A percentile compares a stretch with the other conserved stretches of the same genome.
These are phyloP conservation scores for Centropus unirufus DNA, from an alignment of 2,113 vertebrate species.

Conservation along the genomic window DNA sequence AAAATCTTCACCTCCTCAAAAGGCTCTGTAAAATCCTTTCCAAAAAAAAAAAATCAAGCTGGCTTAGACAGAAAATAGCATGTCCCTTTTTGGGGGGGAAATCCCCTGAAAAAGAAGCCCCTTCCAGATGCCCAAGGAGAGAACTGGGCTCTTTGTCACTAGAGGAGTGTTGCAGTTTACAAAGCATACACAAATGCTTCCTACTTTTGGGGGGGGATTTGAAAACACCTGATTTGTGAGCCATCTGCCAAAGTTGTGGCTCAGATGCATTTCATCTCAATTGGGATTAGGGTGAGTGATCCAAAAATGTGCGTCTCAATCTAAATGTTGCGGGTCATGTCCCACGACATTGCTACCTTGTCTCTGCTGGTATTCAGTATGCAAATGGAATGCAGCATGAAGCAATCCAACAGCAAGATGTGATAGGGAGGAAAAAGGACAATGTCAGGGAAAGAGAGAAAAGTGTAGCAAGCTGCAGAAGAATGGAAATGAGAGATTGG, in stretches of 20 bases:
- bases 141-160: background rate
- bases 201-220: conserved; percentile 12
- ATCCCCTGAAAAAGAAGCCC: background rate
- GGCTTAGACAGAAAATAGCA: background rate
- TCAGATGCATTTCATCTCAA: conserved; percentile 35
- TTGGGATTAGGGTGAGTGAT: conserved; percentile 55
- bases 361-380: conserved; percentile 60
- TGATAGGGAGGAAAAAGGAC: conserved; percentile 33
- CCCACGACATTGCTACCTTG: conserved; percentile 64
- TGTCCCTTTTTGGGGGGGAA: background rate
- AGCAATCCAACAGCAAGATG: conserved; percentile 42
- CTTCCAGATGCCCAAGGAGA: background rate
- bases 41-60: background rate
- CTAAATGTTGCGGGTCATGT: conserved; percentile 49
- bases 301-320: conserved; percentile 32
- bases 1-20: background rate
- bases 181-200: conserved; percentile 31
- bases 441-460: background rate
- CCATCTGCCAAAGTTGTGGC: conserved; percentile 59
- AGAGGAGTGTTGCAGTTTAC: background rate
- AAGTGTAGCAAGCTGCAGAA: background rate
- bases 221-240: conserved; percentile 64
- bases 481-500: background rate
- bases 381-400: conserved; percentile 64
- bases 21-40: background rate